Evolutionary conservation across 2,797 vertebrate genomes (phyloP), one percentile per base, ranked within the genome.

Genomic region (Cichlasoma orientale): DNA sequence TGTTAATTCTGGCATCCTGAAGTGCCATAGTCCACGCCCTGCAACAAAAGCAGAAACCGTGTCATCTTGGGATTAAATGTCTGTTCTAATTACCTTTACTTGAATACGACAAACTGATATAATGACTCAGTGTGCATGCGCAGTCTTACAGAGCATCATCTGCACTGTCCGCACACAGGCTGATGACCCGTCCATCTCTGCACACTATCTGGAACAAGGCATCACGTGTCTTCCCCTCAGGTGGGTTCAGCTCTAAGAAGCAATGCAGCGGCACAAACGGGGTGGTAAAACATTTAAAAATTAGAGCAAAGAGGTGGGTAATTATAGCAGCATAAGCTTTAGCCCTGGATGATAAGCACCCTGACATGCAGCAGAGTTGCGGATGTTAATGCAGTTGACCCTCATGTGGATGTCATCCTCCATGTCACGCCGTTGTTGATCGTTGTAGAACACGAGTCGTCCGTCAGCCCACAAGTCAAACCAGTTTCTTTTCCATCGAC

Each of bases 401-500:
- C 94, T 94, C 97, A 99, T 97, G 92, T 98, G 97, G 81, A 98
- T 96, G 89, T 97, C 97, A 59, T 98, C 98, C 86, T 99, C 98
- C 85, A 98, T 84, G 83, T 97, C 97, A 11, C 91, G 94, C 7
- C 97, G 94, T 9, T 95, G 95, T 76, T 97, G 96, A 76, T 98
- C 97, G 41, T 97, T 96, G 4, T 98, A 99, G 92, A 98, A 99
- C 77, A 98, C 94, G 14, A 99, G 93, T 19, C 96, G 95, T 18
- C 98, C 97, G 25, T 98, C 96, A 33, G 97, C 96, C 97, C 97
- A 99, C 59, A 99, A 85, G 86, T 99, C 98, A 93, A 99, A 99
- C 98, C 97, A 99, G 90, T 99, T 99, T 91, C 93, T 98, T 90
- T 99, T 99, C 98, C 98, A 99, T 0, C 98, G 95, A 16, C 97